These are phyloP conservation scores for Trichogramma pretiosum DNA, from an alignment of 1,140 invertebrate genomes.

Conservation along the genomic window DNA sequence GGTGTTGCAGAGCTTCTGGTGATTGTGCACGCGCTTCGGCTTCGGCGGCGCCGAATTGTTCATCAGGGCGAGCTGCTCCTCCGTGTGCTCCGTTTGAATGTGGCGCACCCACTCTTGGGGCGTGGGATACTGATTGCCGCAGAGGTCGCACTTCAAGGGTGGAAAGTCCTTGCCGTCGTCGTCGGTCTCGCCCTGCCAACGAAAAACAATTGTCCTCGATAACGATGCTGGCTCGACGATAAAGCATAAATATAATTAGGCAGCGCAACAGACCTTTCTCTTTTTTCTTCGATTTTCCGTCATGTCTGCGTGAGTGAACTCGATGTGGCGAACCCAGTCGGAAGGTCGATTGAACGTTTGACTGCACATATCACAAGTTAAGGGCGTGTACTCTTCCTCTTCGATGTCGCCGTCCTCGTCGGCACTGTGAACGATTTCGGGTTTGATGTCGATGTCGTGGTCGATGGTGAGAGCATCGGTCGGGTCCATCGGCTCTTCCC, in stretches of 20 bases:
- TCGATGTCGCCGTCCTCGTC: constrained; percentile 41
- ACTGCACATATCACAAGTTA: constrained; percentile 73
- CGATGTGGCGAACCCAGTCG: constrained; percentile 71
- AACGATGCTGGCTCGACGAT: too few relatives aligned
- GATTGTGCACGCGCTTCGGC: constrained; percentile 50
- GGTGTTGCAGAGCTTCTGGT: constrained; percentile 58
- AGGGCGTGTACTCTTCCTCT: constrained; percentile 56
- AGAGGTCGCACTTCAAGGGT: constrained; percentile 66
- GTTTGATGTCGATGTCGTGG: constrained; percentile 47
- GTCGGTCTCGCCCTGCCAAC: constrained; percentile 57
- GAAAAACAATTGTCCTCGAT: too few relatives aligned
- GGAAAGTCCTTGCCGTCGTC: constrained; percentile 58
- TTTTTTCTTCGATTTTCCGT: constrained; percentile 52
- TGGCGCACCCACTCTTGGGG: constrained; percentile 77
- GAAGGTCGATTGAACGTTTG: constrained; percentile 73
- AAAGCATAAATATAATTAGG: too few relatives aligned
- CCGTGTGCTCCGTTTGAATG: constrained; percentile 72
- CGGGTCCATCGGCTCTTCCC: constrained; percentile 51
- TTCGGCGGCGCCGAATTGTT: constrained; percentile 62
- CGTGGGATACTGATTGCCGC: constrained; percentile 70
- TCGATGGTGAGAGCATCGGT: constrained; percentile 43
- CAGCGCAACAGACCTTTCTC: constrained; percentile 42
- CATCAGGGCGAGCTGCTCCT: constrained; percentile 70
- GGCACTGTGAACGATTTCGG: constrained; percentile 44
- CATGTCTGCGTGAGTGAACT: constrained; percentile 58